These are phyloP conservation scores for Siderastrea radians DNA, from an alignment of 92 coral and sea anemone genomes.

Conservation along the genomic window DNA sequence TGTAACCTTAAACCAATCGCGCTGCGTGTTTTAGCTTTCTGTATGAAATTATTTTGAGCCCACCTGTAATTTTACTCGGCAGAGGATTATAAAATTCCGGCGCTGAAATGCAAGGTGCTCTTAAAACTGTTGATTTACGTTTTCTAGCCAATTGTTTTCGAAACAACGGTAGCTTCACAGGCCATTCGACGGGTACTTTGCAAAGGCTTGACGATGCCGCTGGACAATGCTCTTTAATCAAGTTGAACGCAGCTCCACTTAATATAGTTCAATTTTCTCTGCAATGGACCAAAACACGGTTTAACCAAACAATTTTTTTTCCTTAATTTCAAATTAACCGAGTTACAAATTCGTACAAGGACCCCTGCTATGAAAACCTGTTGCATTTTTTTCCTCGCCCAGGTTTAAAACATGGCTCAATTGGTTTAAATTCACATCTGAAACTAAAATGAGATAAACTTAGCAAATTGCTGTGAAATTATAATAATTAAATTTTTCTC, in stretches of 20 bases:
- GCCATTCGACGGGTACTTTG: background rate
- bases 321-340: constrained; percentile 1
- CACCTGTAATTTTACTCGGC: constrained; percentile 37
- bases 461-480: background rate
- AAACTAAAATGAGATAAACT: background rate
- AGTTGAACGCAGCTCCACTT: no score
- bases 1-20: constrained; percentile 24
- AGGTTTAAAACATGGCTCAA: no score
- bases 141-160: constrained; percentile 5
- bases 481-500: background rate
- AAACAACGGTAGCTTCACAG: background rate
- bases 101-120: constrained; percentile 8
- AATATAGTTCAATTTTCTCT: no score
- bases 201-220: background rate
- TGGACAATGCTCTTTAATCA: background rate
- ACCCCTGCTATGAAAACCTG: constrained; percentile 34
- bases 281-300: no score
- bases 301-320: background rate
- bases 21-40: constrained; percentile 16
- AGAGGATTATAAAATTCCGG: constrained; percentile 4
- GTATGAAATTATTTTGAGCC: background rate
- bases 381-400: background rate
- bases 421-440: background rate
- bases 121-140: background rate
- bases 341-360: background rate